Base-by-base conservation (phyloP, 2,797 vertebrate genomes). In the Leptatherina wallacei region DNA sequence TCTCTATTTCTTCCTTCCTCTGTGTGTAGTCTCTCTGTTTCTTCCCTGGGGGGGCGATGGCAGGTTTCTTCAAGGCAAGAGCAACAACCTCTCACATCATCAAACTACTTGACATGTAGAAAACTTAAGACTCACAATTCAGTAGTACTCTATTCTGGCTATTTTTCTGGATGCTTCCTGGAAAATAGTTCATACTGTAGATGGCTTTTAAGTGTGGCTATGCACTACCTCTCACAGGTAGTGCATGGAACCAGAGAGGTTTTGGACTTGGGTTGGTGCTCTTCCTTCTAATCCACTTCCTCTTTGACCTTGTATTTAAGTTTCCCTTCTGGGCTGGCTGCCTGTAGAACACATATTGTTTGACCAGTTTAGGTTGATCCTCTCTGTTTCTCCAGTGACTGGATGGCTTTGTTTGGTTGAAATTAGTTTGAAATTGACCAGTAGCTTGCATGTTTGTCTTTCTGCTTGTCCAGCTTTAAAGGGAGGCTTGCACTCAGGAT, bases 61-160 rank as follows among this genome's bases (percentile, higher is more conserved):
- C 93, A 92, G 91, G 86, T 93, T 85, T 89, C 88, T 60, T 90
- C 91, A 91, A 94, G 93, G 92, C 92, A 94, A 94, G 93, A 91
- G 91, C 93, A 92, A 89, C 92, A 88, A 90, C 90, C 90, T 88
- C 67, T 75, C 68, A 49, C 82, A 30, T 73, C 79, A 65, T 77
- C 58, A n/a, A 73, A 77, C 60, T 61, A 68, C 70, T 61, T 75
- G 61, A 59, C 75, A 74, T 67, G 40, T 81, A 85, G 82, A 71
- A 42, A 70, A 72, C 18, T 76, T 32, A 6, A 86, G 71, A 76
- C 10, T 11, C 58, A 54, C 57, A 38, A 52, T 33, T 20, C 30
- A 49, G 63, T 61, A 80, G 73, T 83, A 4, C 65, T 69, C 47
- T 80, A 59, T 79, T 66, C 51, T 30, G 79, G 52, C 86, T 90